A percentile compares a stretch with the other conserved stretches of the same genome.
Conservation (phyloP, 2,113 vertebrate genomes). For the Carassius auratus region DNA sequence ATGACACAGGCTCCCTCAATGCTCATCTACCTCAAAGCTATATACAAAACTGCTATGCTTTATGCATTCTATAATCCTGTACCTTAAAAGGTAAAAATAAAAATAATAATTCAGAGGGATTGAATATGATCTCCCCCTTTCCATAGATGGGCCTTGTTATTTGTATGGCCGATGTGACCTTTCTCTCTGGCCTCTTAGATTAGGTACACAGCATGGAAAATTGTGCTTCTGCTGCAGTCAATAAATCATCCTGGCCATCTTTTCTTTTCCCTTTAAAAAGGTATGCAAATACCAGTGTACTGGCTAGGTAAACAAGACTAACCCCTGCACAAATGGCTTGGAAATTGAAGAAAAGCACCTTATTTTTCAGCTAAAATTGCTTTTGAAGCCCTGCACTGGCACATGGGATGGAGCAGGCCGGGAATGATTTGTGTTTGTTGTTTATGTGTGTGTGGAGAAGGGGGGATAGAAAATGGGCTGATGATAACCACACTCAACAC, state of each 20-base stretch:
- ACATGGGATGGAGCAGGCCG: conserved; percentile 87
- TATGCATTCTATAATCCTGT: conserved; percentile 89
- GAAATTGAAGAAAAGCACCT: conserved; percentile 99
- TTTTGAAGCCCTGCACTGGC: conserved; percentile 94
- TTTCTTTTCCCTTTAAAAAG: conserved; percentile 96
- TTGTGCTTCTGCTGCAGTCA: conserved; percentile 95
- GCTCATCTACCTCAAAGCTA: conserved; percentile 68
- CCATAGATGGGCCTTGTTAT: conserved; percentile 89
- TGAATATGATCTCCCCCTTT: conserved; percentile 92
- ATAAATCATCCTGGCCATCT: conserved; percentile 98
- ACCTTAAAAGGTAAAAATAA: conserved; percentile 72
- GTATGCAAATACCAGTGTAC: conserved; percentile 99
- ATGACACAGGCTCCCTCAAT: background rate
- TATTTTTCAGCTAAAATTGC: conserved; percentile 99
- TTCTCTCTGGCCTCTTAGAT: conserved; percentile 93
- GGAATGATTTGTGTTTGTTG: conserved; percentile 88
- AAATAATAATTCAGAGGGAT: conserved; percentile 77
- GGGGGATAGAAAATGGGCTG: conserved; percentile 90
- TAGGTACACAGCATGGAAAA: conserved; percentile 98
- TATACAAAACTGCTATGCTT: conserved; percentile 74
- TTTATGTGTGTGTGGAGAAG: conserved; percentile 11
- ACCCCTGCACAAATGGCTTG: conserved; percentile 97
- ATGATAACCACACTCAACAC: conserved; percentile 91
- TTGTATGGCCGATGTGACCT: conserved; percentile 95
- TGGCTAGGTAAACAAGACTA: conserved; percentile 99